These are phyloP conservation scores for Poeciliopsis presidionis DNA, from an alignment of 2,797 vertebrate genomes.

Conservation along the genomic window DNA sequence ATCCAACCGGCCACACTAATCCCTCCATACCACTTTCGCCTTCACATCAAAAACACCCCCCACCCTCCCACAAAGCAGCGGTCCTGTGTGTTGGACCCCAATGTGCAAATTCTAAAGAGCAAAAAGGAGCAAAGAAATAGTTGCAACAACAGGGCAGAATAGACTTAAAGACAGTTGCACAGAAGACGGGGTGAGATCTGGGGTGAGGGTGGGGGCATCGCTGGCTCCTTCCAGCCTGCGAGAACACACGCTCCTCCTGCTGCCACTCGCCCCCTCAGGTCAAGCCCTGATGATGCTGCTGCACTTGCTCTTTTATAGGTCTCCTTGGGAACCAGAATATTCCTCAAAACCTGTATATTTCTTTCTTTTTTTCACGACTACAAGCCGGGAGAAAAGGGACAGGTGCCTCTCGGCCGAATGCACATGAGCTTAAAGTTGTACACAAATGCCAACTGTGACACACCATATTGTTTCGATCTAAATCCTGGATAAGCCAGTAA, in stretches of 20 bases:
- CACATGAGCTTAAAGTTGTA: slow-evolving; percentile 73
- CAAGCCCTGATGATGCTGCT: slow-evolving; percentile 75
- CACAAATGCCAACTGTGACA: slow-evolving; percentile 74
- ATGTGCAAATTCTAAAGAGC: slow-evolving; percentile 84
- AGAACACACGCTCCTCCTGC: slow-evolving; percentile 72
- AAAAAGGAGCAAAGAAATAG: slow-evolving; percentile 91
- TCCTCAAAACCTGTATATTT: slow-evolving; percentile 64
- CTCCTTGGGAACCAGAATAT: slow-evolving; percentile 80
- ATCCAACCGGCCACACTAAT: slow-evolving; percentile 99
- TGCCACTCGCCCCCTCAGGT: slow-evolving; percentile 65
- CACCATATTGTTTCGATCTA: slow-evolving; percentile 72
- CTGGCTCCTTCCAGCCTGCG: slow-evolving; percentile 79
- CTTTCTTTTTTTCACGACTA: slow-evolving; percentile 67
- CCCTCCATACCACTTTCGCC: slow-evolving; percentile 92
- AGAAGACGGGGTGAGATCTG: slow-evolving; percentile 76
- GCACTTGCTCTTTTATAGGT: slow-evolving; percentile 95
- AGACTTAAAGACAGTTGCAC: slow-evolving; percentile 83
- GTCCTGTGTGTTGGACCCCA: slow-evolving; percentile 84
- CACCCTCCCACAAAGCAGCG: slow-evolving; percentile 82
- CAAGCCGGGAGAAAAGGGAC: slow-evolving; percentile 67
- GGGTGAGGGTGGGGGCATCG: slow-evolving; percentile 84
- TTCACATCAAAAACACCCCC: slow-evolving; percentile 81
- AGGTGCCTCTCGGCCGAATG: slow-evolving; percentile 77
- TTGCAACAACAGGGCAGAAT: slow-evolving; percentile 94
- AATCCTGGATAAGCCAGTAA: slow-evolving; percentile 73